Evolutionary conservation across 2,888 invertebrate genomes (phyloP).

Genomic region (Homarus gammarus): DNA sequence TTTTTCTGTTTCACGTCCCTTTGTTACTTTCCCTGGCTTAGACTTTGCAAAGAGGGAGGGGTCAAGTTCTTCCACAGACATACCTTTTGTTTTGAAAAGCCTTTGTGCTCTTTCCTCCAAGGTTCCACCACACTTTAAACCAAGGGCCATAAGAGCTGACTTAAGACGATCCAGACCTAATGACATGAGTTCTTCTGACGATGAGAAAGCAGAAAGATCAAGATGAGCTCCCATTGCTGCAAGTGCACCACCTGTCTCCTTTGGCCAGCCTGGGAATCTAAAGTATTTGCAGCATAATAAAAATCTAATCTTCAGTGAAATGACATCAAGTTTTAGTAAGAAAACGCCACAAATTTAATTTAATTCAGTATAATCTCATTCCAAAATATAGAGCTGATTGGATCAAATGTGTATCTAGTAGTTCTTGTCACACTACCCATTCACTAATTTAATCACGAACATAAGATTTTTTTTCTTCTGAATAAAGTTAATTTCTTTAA

Average conservation of each 20-base stretch:
- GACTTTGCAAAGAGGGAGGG: slow-evolving; percentile 94
- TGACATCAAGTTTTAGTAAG: too few relatives aligned
- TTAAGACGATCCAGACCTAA: slow-evolving; percentile 97
- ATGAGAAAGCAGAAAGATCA: slow-evolving; percentile 98
- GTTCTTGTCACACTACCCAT: too few relatives aligned
- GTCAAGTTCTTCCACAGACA: slow-evolving; percentile 90
- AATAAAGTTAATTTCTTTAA: too few relatives aligned
- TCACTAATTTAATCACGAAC: too few relatives aligned
- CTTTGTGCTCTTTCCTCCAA: slow-evolving; percentile 98
- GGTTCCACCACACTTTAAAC: slow-evolving; percentile 98
- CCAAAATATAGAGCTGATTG: too few relatives aligned
- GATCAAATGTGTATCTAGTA: too few relatives aligned
- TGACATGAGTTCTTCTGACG: slow-evolving; percentile 97
- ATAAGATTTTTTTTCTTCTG: too few relatives aligned
- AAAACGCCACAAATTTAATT: too few relatives aligned
- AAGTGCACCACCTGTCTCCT: slow-evolving; percentile 94
- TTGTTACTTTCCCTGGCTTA: slow-evolving; percentile 83
- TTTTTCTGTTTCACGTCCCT: slow-evolving; percentile 83
- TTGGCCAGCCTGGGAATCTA: slow-evolving; percentile 76
- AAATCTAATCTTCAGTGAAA: too few relatives aligned
- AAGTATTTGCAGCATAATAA: too few relatives aligned
- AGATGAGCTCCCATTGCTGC: slow-evolving; percentile 97
- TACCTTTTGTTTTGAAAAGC: slow-evolving; percentile 96
- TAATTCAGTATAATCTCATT: too few relatives aligned
- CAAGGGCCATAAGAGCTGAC: slow-evolving; percentile 96